Base-by-base conservation (phyloP, 2,888 invertebrate species). In the Thyatira batis region DNA sequence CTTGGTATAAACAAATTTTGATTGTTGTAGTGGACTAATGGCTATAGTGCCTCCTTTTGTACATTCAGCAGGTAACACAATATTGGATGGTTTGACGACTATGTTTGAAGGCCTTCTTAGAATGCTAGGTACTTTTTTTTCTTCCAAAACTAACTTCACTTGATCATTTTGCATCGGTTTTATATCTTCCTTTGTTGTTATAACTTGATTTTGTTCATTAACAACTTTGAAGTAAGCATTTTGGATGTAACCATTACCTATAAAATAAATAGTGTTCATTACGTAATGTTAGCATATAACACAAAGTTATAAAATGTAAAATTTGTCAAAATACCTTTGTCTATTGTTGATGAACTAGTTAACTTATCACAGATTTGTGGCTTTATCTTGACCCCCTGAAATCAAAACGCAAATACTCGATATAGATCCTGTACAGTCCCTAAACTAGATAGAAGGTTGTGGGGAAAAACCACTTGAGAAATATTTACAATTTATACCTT, bases 181-280 rank as follows among this genome's bases (percentile, higher is more conserved):
- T 20, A 67, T 80, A 17, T 82, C 82, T 30, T 76, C 73, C 13
- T 66, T 71, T 48, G 53, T 50, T 50, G 59, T 49, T 3, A 65
- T 64, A 53, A 27, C 9, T 17, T 20, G 27, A 17, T 27, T 48
- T 10, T 87, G 82, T 65, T 92, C 91, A 74, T 92, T 92, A 0
- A 86, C 82, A n/a, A 92, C 85, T 74, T 89, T 89, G 53, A 84
- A 90, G 60, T 81, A 85, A 3, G 85, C 73, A 71, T 85, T 85
- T 63, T 80, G 78, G 13, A 75, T 63, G 54, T 75, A 71, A 52
- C 71, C 71, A 60, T 78, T 82, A 13, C 60, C 89, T 89, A 56
- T 21, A 84, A 84, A 50, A 6, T 43, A 13, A 9, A 51, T 8
- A 20, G 49, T 9, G 17, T 56, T 28, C 11, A 11, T 17, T 33